Evolutionary conservation across 2,888 invertebrate species (phyloP), one percentile per base, ranked within the genome.

Genomic region (Eristalis pertinax): DNA sequence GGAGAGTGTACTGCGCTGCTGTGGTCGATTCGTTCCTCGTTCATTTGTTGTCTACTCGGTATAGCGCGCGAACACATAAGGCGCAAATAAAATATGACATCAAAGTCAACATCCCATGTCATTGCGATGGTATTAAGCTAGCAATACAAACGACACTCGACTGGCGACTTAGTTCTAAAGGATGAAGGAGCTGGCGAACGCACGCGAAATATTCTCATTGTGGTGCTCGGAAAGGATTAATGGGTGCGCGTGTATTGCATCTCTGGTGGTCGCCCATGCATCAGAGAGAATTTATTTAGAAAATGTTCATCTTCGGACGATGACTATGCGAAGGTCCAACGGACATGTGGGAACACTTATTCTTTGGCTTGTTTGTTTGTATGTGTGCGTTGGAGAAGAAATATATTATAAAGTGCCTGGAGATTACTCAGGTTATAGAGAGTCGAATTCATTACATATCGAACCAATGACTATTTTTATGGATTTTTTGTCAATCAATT

Each of bases 251-350:
- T 88, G 78, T 88, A 76, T 32, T 70, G 73, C 88, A 84, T 83
- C 88, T 76, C 80, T 74, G 87, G 89, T 89, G 82, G 95, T 95
- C 88, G 95, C 94, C 95, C 68, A 75, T 87, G 63, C 63, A 84
- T 84, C 70, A 83, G 35, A 41, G 50, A 19, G 76, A 87, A 79
- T 87, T 87, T 76, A 84, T 75, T 77, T 82, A n/a, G 43, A 82
- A 67, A 62, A 50, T 65, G 19, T 56, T 75, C 56, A 60, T 60
- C 24, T 60, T 5, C 26, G n/a, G 50, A 50, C 8, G 50, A 32
- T 32, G 10, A 2, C 50, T 50, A 50, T 19, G n/a, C 2, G 26
- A 24, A 67, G 41, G 10, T 56, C 65, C 63, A 43, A 62, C 26
- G 2, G 32, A 63, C 22, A 62, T 43, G 4, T n/a, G 15, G n/a